Base-by-base conservation (phyloP, 2,797 vertebrate genomes). In the Chloroceryle amazona region DNA sequence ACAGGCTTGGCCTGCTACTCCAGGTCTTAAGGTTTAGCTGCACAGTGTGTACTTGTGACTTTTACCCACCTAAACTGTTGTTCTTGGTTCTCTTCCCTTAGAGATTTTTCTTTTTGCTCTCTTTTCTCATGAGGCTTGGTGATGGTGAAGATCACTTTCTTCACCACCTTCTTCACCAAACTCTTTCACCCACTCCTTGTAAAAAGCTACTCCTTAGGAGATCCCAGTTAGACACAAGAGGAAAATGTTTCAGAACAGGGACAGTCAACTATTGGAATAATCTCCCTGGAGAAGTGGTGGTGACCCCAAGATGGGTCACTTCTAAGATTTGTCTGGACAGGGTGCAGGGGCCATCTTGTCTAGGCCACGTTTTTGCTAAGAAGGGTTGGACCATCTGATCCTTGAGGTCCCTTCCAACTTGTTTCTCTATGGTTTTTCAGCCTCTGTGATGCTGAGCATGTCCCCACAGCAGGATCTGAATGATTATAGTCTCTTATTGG, bases 61-160 rank as follows among this genome's bases (percentile, higher is more conserved):
- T 84, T 31, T 44, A 17, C 49, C 16, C 14, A 20, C 35, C 10
- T 33, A 7, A 35, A 11, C 39, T 46, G 25, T 35, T 72, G 60
- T 7, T 39, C 35, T 62, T 33, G 29, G 39, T 60, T 70, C 3
- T 2, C 11, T 57, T 41, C 41, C 12, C 51, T 67, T 39, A 5
- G 0, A 61, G 35, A 17, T 44, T 81, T 86, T 25, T 12, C 44
- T 72, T 35, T 37, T 41, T 1, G 2, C 54, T 20, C 2, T 52
- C 3, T 61, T 22, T 41, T 52, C 0, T 0, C 54, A 0, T 3
- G 19, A 58, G 49, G 39, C 42, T 55, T 8, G 16, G 39, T 2
- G 1, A 10, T 42, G 63, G 12, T 70, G 42, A 71, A 54, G n/a
- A 66, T 2, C 22, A 81, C 21, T 41, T 41, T 41, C 41, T 41